Evolutionary conservation across 1,140 invertebrate species (phyloP), one percentile per base, ranked within the genome.

Genomic region (Rhagoletis pomonella): DNA sequence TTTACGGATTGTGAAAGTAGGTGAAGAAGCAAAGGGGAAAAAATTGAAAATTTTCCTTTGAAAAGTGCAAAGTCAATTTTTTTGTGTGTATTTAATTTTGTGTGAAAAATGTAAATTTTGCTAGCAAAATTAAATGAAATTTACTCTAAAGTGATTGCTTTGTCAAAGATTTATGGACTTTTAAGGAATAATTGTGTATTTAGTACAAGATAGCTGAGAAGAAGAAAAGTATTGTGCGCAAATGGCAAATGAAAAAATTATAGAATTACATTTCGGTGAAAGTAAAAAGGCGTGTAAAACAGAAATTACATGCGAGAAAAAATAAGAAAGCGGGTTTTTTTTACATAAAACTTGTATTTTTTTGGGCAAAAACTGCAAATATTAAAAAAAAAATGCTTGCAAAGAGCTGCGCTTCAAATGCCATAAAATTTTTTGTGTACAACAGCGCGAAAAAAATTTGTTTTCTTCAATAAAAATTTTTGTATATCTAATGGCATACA

Each of bases 1-100:
- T 69, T 67, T 67, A 86, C 87, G 87, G 87, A 88, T 88, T 77
- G 86, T 86, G 17, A 87, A 81, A 86, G 81, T 88, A 86, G 86
- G 58, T 58, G 64, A 6, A 42, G 39, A 9, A 9, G 64, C 4
- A 73, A 17, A 86, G 29, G 29, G 29, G 29, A 86, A 65, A 39
- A 86, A 47, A 47, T 47, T 50, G 42, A 59, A 29, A 44, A 85
- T 85, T 60, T 62, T 17, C 84, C 7, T n/a, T 10, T 58, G 81
- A 85, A 59, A 85, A 47, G 39, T 73, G 67, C 39, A 73, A 55
- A 81, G 10, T 50, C 19, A 5, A 58, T 58, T 58, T 81, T 81
- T 81, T 29, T 1, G 29, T 4, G 44, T 42, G 67, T 12, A 73
- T 47, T 73, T 73, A 1, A n/a, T n/a, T n/a, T 4, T 73, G 67